Conservation (phyloP, 2,113 vertebrate species). For the Taxidea taxus region DNA sequence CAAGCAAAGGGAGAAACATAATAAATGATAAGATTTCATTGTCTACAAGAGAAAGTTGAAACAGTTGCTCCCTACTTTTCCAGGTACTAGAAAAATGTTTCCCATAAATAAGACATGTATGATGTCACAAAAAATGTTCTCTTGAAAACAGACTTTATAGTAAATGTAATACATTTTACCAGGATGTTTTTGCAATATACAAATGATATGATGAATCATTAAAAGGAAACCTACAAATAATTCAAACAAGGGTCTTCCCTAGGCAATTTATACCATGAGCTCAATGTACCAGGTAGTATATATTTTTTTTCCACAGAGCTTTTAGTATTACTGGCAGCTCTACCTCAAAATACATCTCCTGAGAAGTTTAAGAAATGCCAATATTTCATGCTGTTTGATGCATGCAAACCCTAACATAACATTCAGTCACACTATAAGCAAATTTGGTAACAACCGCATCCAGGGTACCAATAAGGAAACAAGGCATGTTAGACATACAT, state of each 20-base stretch:
- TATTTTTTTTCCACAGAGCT: neutral
- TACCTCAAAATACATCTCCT: neutral
- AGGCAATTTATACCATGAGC: neutral
- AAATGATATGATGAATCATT: conserved; percentile 21
- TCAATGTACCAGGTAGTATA: neutral
- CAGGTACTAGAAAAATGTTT: conserved; percentile 37
- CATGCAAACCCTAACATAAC: neutral
- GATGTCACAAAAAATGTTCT: neutral
- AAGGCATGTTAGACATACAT: neutral
- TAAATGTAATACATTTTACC: neutral
- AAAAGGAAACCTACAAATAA: neutral
- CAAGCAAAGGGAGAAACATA: neutral
- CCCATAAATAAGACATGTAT: neutral
- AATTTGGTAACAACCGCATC: neutral
- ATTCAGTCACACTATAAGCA: neutral
- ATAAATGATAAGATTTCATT: neutral
- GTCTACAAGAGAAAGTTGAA: neutral
- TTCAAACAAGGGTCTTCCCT: neutral
- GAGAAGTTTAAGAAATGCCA: neutral
- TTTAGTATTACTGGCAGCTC: neutral
- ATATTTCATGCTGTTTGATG: neutral
- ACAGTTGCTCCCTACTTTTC: conserved; percentile 7
- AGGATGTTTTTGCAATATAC: neutral
- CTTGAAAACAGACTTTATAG: neutral
- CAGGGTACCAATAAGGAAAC: neutral